A percentile compares a stretch with the other conserved stretches of the same genome.
Conservation (phyloP, 2,113 vertebrate genomes). For the Myodes glareolus region DNA sequence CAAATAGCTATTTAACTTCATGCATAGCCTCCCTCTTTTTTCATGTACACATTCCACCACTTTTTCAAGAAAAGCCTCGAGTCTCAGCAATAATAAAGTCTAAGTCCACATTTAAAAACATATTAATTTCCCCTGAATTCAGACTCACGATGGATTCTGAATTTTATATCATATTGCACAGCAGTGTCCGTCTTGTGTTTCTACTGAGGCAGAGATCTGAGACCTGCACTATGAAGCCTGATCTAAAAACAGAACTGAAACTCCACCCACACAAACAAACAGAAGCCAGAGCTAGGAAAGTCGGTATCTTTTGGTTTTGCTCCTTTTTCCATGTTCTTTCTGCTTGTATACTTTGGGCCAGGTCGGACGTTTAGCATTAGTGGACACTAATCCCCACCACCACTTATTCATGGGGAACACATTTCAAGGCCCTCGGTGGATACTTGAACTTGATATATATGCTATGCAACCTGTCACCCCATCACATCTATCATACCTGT, state of each 20-base stretch:
- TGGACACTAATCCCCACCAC: background rate
- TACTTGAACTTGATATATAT: background rate
- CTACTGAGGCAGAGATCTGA: background rate
- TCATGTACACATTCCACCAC: background rate
- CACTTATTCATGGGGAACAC: background rate
- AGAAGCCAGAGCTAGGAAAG: conserved; percentile 9
- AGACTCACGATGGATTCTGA: background rate
- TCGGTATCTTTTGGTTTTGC: background rate
- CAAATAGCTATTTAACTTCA: background rate
- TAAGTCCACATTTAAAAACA: conserved; percentile 38
- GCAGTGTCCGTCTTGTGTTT: conserved; percentile 26
- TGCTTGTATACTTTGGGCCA: background rate
- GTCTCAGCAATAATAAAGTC: conserved; percentile 43
- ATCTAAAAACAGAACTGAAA: conserved; percentile 14
- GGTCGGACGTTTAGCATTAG: background rate
- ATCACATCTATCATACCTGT: background rate
- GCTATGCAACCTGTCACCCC: no score
- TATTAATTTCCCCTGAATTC: conserved; percentile 45
- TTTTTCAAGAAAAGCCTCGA: background rate
- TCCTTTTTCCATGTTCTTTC: background rate
- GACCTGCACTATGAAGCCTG: background rate
- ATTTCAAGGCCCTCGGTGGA: background rate
- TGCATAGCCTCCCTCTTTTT: background rate
- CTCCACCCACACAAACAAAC: background rate
- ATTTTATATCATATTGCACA: conserved; percentile 34